Evolutionary conservation across 2,797 vertebrate species (phyloP).

Genomic region (Cyclopterus lumpus): DNA sequence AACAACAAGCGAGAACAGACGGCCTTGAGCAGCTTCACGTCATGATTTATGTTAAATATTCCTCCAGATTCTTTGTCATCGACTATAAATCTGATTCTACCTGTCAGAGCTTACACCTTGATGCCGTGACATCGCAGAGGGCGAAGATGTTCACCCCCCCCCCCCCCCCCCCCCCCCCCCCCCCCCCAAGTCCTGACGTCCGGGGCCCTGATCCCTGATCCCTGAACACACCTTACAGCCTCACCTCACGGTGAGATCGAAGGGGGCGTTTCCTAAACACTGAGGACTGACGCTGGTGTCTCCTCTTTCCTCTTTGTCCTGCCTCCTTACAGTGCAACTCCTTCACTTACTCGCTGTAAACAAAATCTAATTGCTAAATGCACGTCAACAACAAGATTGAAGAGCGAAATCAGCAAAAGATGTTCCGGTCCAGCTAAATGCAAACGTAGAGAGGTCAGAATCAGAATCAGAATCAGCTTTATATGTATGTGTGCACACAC

Average conservation of each 20-base stretch:
- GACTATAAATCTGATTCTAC: neutral
- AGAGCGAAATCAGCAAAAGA: too few relatives aligned
- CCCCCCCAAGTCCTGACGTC: slow-evolving; percentile 21
- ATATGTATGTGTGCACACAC: too few relatives aligned
- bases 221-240: neutral
- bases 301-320: slow-evolving; percentile 37
- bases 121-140: neutral
- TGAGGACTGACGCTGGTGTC: slow-evolving; percentile 11
- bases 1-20: slow-evolving; percentile 7
- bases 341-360: neutral
- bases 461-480: too few relatives aligned
- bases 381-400: neutral
- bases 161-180: too few relatives aligned
- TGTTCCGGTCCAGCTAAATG: too few relatives aligned
- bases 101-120: neutral
- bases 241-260: slow-evolving; percentile 9
- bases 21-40: neutral
- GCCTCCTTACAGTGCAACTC: neutral
- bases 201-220: slow-evolving; percentile 2
- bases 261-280: slow-evolving; percentile 5
- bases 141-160: neutral
- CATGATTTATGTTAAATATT: neutral
- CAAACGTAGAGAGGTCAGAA: too few relatives aligned
- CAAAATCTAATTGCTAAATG: neutral
- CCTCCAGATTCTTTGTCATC: neutral